Conservation (phyloP, 2,888 invertebrate genomes). For the Dryocosmus kuriphilus region DNA sequence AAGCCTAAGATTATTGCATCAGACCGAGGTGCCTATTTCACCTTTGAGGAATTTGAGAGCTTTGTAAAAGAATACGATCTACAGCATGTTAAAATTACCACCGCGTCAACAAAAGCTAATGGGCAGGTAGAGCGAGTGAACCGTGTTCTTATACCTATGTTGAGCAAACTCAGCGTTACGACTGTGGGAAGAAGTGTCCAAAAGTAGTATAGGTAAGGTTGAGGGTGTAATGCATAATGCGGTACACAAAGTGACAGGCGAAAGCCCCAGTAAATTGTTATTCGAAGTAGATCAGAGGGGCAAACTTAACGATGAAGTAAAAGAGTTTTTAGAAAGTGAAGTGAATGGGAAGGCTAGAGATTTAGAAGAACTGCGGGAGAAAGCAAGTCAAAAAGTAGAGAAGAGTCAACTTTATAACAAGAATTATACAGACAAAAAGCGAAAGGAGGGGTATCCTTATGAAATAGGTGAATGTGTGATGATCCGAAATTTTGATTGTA, state of each 20-base stretch:
- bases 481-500: constrained; percentile 54
- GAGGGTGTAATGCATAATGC: constrained; percentile 54
- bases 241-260: constrained; percentile 52
- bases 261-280: constrained; percentile 62
- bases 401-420: constrained; percentile 61
- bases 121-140: constrained; percentile 57
- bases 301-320: constrained; percentile 53
- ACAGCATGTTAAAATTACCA: constrained; percentile 48
- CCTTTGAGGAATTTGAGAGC: too few relatives aligned
- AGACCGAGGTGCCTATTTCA: too few relatives aligned
- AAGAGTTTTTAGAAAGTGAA: constrained; percentile 47
- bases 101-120: constrained; percentile 55
- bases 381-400: constrained; percentile 51
- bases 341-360: constrained; percentile 44
- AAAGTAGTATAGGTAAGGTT: constrained; percentile 41
- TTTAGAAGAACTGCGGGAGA: constrained; percentile 50
- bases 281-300: constrained; percentile 64
- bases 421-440: too few relatives aligned
- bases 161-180: constrained; percentile 42
- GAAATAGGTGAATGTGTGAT: constrained; percentile 52
- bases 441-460: constrained; percentile 54
- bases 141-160: constrained; percentile 44
- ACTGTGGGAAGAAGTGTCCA: constrained; percentile 45
- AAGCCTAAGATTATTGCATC: too few relatives aligned
- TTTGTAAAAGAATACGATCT: too few relatives aligned